Evolutionary conservation across 2,888 invertebrate species (phyloP).

Genomic region (Mamestra brassicae): DNA sequence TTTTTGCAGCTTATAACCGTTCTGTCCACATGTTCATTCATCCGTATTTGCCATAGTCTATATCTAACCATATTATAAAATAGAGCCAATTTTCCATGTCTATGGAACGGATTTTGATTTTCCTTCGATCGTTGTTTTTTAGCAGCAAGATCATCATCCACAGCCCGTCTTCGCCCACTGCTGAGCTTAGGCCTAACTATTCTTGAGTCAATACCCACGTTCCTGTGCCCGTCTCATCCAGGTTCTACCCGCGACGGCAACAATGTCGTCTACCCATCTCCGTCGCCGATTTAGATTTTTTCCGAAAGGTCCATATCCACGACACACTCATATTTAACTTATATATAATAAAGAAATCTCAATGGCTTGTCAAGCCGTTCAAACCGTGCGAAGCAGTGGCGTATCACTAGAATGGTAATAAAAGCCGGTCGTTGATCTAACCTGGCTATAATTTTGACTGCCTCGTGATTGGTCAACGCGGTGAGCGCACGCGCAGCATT

Average conservation of each 20-base stretch:
- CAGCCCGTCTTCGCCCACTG: too few relatives aligned
- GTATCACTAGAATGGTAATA: constrained; percentile 52
- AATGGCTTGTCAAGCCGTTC: neutral
- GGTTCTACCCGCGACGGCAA: too few relatives aligned
- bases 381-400: neutral
- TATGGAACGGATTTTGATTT: neutral
- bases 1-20: constrained; percentile 49
- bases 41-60: constrained; percentile 61
- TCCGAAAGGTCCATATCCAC: too few relatives aligned
- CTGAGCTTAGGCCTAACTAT: too few relatives aligned
- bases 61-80: neutral
- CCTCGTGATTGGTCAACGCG: constrained; percentile 48
- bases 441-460: constrained; percentile 55
- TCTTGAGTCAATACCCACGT: too few relatives aligned
- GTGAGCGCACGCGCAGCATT: constrained; percentile 56
- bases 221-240: too few relatives aligned
- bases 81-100: neutral
- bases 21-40: constrained; percentile 63
- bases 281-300: too few relatives aligned
- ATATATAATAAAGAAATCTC: neutral
- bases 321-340: neutral
- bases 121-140: too few relatives aligned
- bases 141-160: too few relatives aligned
- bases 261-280: too few relatives aligned
- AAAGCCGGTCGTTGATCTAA: constrained; percentile 75